Evolutionary conservation across 2,113 vertebrate genomes (phyloP).

Genomic region (Microcebus jonahi): DNA sequence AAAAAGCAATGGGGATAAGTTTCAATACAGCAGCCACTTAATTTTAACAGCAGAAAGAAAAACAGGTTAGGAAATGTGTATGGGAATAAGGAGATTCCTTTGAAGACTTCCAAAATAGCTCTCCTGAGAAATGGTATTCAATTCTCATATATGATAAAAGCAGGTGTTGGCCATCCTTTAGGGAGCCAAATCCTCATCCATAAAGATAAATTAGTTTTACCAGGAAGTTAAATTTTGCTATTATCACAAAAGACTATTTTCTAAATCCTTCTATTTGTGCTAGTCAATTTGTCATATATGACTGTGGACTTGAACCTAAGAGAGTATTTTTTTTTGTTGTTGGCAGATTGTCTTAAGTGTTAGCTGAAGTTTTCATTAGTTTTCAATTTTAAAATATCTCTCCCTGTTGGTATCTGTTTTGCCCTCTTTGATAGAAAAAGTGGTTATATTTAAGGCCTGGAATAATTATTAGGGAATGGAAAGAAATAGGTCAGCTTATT

Average conservation of each 20-base stretch:
- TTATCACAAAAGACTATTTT: constrained; percentile 50
- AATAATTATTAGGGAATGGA: neutral
- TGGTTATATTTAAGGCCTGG: neutral
- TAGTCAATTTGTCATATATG: neutral
- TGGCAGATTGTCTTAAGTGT: neutral
- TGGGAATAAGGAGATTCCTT: neutral
- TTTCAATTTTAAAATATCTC: constrained; percentile 34
- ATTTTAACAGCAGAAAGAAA: constrained; percentile 56
- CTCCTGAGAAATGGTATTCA: constrained; percentile 39
- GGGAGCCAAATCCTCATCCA: neutral
- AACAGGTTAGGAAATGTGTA: neutral
- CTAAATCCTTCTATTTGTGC: neutral
- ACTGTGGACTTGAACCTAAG: neutral
- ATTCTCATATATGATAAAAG: neutral
- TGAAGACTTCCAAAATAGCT: constrained; percentile 9
- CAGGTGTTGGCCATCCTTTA: neutral
- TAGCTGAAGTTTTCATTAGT: neutral
- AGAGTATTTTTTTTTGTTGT: neutral
- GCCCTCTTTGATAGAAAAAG: neutral
- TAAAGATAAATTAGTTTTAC: constrained; percentile 44
- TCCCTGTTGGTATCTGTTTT: neutral
- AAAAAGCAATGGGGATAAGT: constrained; percentile 52
- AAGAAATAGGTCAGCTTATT: neutral
- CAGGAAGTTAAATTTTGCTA: neutral
- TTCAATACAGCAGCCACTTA: constrained; percentile 15